Conservation (phyloP, 2,797 vertebrate species). For the Nasua narica region DNA sequence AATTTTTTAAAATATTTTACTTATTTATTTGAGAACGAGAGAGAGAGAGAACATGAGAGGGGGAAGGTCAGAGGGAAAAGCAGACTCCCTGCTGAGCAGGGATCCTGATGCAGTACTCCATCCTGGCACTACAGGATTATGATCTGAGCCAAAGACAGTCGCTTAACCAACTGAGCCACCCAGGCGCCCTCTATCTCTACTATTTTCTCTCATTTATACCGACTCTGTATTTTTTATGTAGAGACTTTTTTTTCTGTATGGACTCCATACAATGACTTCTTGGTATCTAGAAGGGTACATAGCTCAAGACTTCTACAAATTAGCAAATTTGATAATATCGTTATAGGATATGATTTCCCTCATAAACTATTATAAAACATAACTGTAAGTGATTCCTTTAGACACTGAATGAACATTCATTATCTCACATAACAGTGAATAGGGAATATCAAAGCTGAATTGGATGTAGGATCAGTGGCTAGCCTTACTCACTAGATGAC, state of each 20-base stretch:
- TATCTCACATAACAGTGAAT: neutral
- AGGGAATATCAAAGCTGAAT: neutral
- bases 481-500: neutral
- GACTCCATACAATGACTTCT: neutral
- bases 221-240: neutral
- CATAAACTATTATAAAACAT: neutral
- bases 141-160: too few species aligned
- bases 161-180: too few species aligned
- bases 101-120: too few species aligned
- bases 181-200: neutral
- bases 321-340: neutral
- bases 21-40: too few species aligned
- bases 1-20: too few species aligned
- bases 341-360: neutral
- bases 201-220: neutral
- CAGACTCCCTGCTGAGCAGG: too few species aligned
- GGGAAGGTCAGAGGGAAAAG: too few species aligned
- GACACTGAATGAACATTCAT: neutral
- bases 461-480: neutral
- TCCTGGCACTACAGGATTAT: too few species aligned
- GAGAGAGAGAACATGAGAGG: too few species aligned
- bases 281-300: neutral
- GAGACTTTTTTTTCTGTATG: neutral
- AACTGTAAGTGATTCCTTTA: neutral
- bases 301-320: slow-evolving; percentile 9